Evolutionary conservation across 1,140 invertebrate species (phyloP).

Genomic region (Ips nitidus): DNA sequence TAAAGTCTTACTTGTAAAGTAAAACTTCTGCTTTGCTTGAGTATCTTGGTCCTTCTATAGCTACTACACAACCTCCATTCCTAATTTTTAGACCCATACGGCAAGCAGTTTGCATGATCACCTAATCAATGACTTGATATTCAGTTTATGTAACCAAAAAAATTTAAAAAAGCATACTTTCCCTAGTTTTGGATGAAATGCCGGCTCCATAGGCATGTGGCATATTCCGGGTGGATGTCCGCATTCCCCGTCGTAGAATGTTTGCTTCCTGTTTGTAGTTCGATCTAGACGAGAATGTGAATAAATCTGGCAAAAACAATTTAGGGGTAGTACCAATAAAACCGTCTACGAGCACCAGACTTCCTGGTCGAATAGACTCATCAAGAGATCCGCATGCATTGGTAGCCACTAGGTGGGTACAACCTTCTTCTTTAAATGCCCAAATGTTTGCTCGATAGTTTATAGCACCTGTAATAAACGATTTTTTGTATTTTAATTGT

Average conservation of each 20-base stretch:
- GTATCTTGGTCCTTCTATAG: slow-evolving; percentile 94
- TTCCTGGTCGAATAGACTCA: slow-evolving; percentile 84
- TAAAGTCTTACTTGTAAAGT: slow-evolving; percentile 64
- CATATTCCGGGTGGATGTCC: slow-evolving; percentile 73
- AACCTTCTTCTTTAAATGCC: slow-evolving; percentile 84
- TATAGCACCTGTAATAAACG: slow-evolving; percentile 56
- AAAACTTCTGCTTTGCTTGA: slow-evolving; percentile 91
- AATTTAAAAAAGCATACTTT: not conserved
- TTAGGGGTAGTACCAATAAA: slow-evolving; percentile 74
- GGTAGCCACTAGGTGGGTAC: slow-evolving; percentile 89
- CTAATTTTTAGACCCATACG: slow-evolving; percentile 58
- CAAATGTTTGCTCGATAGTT: slow-evolving; percentile 98
- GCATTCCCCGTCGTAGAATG: slow-evolving; percentile 83
- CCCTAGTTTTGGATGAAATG: slow-evolving; percentile 76
- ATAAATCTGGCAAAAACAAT: slow-evolving; percentile 43
- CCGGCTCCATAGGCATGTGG: slow-evolving; percentile 89
- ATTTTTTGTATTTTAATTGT: not conserved
- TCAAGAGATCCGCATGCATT: slow-evolving; percentile 91
- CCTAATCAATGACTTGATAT: not conserved
- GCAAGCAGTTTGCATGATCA: slow-evolving; percentile 65
- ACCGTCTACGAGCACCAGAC: slow-evolving; percentile 87
- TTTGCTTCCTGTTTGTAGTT: slow-evolving; percentile 72
- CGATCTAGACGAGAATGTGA: slow-evolving; percentile 46
- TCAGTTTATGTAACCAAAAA: not conserved
- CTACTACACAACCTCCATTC: slow-evolving; percentile 78